These are phyloP conservation scores for Athripsodes cinereus DNA, from an alignment of 2,888 invertebrate genomes.

Conservation along the genomic window DNA sequence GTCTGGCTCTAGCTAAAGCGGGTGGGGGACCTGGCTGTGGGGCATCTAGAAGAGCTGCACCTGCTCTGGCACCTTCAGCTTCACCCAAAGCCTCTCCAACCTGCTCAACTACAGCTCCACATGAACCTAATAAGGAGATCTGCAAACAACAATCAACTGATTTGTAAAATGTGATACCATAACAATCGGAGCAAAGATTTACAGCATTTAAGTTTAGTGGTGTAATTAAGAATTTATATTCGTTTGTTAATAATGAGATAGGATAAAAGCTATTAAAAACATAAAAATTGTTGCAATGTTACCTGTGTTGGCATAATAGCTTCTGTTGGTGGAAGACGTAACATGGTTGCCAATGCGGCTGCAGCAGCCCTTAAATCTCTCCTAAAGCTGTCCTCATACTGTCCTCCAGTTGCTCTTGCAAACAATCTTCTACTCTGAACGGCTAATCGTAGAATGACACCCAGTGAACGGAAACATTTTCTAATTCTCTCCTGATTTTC, in stretches of 20 bases:
- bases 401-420: slow-evolving; percentile 79
- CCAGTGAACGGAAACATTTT: slow-evolving; percentile 83
- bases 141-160: slow-evolving; percentile 34
- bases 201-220: too few relatives aligned
- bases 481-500: slow-evolving; percentile 86
- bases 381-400: slow-evolving; percentile 82
- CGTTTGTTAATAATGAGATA: too few relatives aligned
- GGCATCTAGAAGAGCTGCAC: slow-evolving; percentile 70
- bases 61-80: slow-evolving; percentile 72
- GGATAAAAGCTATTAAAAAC: not conserved
- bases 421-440: slow-evolving; percentile 83
- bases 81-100: slow-evolving; percentile 67
- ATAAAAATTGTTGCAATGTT: not conserved
- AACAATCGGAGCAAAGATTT: not conserved
- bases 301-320: slow-evolving; percentile 74
- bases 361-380: slow-evolving; percentile 77
- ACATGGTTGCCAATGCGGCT: slow-evolving; percentile 70
- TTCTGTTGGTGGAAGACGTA: slow-evolving; percentile 62
- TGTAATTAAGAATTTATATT: not conserved
- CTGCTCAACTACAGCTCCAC: slow-evolving; percentile 79
- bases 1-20: slow-evolving; percentile 70
- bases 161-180: not conserved
- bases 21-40: slow-evolving; percentile 62
- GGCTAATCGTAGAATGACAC: slow-evolving; percentile 88
- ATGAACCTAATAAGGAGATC: slow-evolving; percentile 75